Evolutionary conservation across 2,797 vertebrate species (phyloP).

Genomic region (Falco peregrinus): DNA sequence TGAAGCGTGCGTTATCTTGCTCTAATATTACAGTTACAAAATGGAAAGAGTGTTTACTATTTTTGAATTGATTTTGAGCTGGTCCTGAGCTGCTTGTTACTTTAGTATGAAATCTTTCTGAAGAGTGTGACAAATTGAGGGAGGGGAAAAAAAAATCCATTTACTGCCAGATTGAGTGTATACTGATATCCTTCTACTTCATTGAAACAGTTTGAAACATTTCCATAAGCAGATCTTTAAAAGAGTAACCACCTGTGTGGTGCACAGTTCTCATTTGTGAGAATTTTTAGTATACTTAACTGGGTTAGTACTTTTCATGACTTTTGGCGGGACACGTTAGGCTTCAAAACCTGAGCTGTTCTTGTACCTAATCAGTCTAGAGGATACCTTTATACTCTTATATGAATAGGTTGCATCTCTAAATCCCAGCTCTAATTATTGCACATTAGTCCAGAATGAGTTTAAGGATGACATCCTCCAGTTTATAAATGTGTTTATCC

Average conservation of each 20-base stretch:
- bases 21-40: not conserved
- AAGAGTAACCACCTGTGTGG: not conserved
- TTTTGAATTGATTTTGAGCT: not conserved
- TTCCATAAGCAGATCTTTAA: not conserved
- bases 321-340: not conserved
- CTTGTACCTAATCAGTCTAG: not conserved
- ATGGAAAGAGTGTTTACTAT: not conserved
- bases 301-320: not conserved
- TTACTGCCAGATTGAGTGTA: not conserved
- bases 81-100: not conserved
- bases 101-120: not conserved
- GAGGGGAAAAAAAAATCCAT: not conserved
- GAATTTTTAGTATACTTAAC: not conserved
- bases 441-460: not conserved
- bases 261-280: not conserved
- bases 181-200: not conserved
- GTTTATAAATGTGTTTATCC: constrained; percentile 52
- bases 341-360: not conserved
- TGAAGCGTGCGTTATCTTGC: not conserved
- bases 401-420: not conserved
- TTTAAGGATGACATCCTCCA: not conserved
- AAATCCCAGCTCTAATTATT: not conserved
- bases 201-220: not conserved
- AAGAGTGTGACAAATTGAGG: not conserved
- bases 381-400: not conserved